Percentiles rank a stretch among this genome's conserved stretches.
These are phyloP conservation scores for Drosophila melanogaster DNA, from an alignment of 1,140 invertebrate genomes.

Conservation along the genomic window Release_6_plus_ISO1_MT NC_004354.4:10667001-10667500, in stretches of 20 bases:
- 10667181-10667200: conserved; percentile 2
- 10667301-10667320: conserved; percentile 54
- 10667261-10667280: conserved; percentile 10
- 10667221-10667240: conserved; percentile 52
- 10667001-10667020: conserved; percentile 38
- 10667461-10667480: conserved; percentile 8
- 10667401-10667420: conserved; percentile 24
- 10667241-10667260: conserved; percentile 56
- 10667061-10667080: conserved; percentile 48
- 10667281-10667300: conserved; percentile 3
- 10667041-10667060: conserved; percentile 55
- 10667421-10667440: conserved; percentile 22
- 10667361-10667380: neutral
- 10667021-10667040: conserved; percentile 50
- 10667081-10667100: conserved; percentile 26
- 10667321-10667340: conserved; percentile 79
- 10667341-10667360: conserved; percentile 71
- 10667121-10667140: neutral
- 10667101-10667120: neutral
- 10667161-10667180: neutral
- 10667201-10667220: conserved; percentile 48
- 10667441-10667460: conserved; percentile 18
- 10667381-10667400: conserved; percentile 10
- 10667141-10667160: conserved; percentile 1
- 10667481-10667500: neutral